Evolutionary conservation across 1,140 invertebrate species (phyloP).

Genomic region (Armadillidium nasatum): DNA sequence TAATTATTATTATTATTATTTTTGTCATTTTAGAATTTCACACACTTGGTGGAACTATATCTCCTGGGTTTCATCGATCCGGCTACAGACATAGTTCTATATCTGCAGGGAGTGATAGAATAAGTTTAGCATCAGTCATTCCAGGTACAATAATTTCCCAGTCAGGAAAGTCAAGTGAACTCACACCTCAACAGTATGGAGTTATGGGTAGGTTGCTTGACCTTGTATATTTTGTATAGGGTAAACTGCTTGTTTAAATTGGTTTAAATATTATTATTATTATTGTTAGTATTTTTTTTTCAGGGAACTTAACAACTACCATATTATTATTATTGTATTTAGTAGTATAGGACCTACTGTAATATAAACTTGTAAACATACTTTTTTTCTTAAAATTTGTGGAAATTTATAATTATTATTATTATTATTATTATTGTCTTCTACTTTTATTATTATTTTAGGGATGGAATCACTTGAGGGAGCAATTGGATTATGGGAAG

Average conservation of each 20-base stretch:
- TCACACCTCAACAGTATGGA: not conserved
- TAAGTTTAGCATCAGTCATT: not conserved
- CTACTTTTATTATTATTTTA: slow-evolving; percentile 52
- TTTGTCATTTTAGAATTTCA: slow-evolving; percentile 22
- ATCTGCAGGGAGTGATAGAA: slow-evolving; percentile 1
- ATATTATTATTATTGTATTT: no score
- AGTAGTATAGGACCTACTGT: no score
- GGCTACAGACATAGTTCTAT: slow-evolving; percentile 16
- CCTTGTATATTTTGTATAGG: not conserved
- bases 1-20: no score
- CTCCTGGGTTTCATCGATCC: slow-evolving; percentile 11
- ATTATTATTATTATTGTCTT: no score
- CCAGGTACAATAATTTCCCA: not conserved
- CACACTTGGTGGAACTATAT: slow-evolving; percentile 6
- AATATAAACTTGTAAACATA: no score
- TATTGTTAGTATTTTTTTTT: no score
- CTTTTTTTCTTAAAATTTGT: no score
- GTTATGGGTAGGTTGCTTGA: not conserved
- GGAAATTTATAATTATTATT: no score
- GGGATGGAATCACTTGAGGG: slow-evolving; percentile 86
- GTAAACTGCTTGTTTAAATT: not conserved
- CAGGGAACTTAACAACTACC: no score
- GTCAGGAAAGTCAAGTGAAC: not conserved
- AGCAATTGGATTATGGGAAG: slow-evolving; percentile 86
- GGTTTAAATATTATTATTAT: not conserved